These are phyloP conservation scores for Harpagus bidentatus DNA, from an alignment of 2,113 vertebrate species.

Conservation along the genomic window DNA sequence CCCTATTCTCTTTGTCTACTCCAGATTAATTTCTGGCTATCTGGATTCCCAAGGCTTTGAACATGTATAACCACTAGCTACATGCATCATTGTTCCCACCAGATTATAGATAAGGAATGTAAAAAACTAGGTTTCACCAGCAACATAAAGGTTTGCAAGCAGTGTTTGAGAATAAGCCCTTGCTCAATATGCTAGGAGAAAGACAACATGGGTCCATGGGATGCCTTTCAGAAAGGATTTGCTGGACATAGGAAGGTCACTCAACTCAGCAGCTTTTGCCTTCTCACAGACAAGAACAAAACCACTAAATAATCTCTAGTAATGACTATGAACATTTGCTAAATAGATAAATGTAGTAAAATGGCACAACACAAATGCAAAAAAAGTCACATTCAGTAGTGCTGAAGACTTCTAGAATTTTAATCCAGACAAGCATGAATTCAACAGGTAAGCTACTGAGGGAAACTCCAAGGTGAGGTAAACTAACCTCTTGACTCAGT, in stretches of 20 bases:
- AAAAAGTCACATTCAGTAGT: not conserved
- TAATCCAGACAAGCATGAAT: not conserved
- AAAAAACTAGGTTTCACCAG: not conserved
- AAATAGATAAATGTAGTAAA: not conserved
- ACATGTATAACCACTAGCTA: not conserved
- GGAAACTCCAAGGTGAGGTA: not conserved
- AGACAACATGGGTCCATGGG: accelerated
- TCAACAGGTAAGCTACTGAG: not conserved
- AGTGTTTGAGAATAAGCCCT: not conserved
- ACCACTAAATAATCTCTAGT: not conserved
- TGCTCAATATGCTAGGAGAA: not conserved
- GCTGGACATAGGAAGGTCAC: not conserved
- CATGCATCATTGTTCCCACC: not conserved
- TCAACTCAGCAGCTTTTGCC: not conserved
- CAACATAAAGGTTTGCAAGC: not conserved
- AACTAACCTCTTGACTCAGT: not conserved
- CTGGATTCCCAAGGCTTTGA: not conserved
- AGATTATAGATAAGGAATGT: not conserved
- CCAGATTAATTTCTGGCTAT: not conserved
- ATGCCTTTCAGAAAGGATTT: not conserved
- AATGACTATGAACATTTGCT: not conserved
- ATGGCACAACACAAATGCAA: not conserved
- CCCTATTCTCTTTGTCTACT: not conserved
- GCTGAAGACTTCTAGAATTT: not conserved
- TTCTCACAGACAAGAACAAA: not conserved